Evolutionary conservation across 2,113 vertebrate species (phyloP).

Genomic region (Leptosomus discolor): DNA sequence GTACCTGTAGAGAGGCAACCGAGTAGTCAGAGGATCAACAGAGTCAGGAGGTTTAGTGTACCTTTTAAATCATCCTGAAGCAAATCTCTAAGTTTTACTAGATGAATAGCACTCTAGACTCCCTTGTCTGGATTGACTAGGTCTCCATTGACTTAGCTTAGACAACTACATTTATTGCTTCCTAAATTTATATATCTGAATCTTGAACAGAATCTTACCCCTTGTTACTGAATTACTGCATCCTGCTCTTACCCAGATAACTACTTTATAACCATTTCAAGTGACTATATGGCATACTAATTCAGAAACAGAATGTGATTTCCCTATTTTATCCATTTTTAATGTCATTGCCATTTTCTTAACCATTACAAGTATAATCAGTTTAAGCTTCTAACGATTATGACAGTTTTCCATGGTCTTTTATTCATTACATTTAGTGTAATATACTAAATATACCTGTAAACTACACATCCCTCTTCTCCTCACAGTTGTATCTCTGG

Average conservation of each 20-base stretch:
- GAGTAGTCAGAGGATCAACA: not conserved
- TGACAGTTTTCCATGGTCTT: not conserved
- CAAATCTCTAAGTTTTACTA: not conserved
- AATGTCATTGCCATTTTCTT: not conserved
- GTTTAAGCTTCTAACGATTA: not conserved
- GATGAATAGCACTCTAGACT: not conserved
- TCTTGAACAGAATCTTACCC: not conserved
- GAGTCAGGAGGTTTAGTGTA: not conserved
- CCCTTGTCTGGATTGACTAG: not conserved
- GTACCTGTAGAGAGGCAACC: not conserved
- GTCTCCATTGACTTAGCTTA: not conserved
- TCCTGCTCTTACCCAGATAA: not conserved
- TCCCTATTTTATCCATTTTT: not conserved
- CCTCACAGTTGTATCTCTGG: not conserved
- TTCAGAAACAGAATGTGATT: not conserved
- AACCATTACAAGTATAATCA: not conserved
- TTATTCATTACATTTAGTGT: not conserved
- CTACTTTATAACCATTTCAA: not conserved
- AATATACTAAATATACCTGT: not conserved
- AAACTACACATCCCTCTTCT: not conserved
- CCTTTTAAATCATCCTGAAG: not conserved
- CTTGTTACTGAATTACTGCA: not conserved
- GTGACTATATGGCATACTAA: not conserved
- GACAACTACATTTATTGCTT: not conserved
- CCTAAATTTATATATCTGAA: not conserved